A percentile compares a stretch with the other conserved stretches of the same genome.
phyloP scores from a whole-genome alignment of 92 coral and sea anemone genomes.

The Siderastrea siderea region DNA sequence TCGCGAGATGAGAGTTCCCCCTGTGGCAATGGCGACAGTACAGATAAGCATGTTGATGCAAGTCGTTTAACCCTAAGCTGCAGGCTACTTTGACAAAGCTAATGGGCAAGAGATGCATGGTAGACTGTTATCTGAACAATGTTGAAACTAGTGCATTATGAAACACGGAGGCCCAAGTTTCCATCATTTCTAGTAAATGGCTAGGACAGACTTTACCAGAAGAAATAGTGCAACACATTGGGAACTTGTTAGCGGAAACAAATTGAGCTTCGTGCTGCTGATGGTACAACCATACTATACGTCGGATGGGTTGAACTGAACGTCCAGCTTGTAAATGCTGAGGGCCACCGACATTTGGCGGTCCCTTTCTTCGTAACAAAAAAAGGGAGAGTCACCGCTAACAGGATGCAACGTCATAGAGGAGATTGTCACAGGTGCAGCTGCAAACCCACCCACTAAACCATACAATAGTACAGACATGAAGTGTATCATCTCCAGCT shows the following conservation, averaged over 20 bases:
- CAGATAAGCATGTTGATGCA: no score
- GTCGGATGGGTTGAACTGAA: slow-evolving; percentile 49
- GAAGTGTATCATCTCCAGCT: slow-evolving; percentile 10
- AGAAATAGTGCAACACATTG: no score
- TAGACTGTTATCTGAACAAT: slow-evolving; percentile 41
- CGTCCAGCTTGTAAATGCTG: background rate
- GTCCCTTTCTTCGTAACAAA: no score
- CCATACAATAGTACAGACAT: no score
- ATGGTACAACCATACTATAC: slow-evolving; percentile 46
- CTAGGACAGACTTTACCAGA: background rate
- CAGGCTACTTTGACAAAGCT: slow-evolving; percentile 45
- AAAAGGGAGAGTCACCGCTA: no score
- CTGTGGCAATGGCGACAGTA: background rate
- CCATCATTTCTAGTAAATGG: slow-evolving; percentile 43
- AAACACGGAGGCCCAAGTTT: slow-evolving; percentile 66
- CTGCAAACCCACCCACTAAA: no score
- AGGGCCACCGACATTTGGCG: no score
- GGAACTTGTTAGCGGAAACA: no score
- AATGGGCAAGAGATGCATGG: slow-evolving; percentile 47
- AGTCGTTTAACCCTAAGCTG: no score
- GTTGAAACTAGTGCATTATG: slow-evolving; percentile 27
- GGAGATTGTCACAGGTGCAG: no score
- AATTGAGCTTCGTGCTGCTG: background rate
- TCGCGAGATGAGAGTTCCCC: slow-evolving; percentile 5
- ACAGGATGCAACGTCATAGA: no score